A percentile compares a stretch with the other conserved stretches of the same genome.
Evolutionary conservation across 2,113 vertebrate species (phyloP).

Genomic region (Desmodus rotundus): DNA sequence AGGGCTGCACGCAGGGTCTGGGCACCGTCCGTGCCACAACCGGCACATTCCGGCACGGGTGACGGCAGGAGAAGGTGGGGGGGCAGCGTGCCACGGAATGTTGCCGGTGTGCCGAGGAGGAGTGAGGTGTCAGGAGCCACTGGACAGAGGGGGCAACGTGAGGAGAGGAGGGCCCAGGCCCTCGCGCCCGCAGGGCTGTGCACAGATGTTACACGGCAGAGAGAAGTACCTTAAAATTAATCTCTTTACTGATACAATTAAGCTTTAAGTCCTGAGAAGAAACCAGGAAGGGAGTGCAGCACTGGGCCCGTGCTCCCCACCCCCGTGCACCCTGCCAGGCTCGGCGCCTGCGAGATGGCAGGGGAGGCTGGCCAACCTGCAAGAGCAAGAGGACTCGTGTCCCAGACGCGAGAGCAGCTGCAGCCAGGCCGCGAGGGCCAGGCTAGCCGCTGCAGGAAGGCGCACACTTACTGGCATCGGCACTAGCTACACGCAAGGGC

Average conservation of each 20-base stretch:
- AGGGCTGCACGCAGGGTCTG: neutral
- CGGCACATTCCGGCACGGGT: constrained; percentile 16
- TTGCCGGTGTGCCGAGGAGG: constrained; percentile 42
- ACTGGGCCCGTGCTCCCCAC: neutral
- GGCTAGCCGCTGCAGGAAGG: constrained; percentile 1
- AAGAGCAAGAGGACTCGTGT: neutral
- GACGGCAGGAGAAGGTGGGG: neutral
- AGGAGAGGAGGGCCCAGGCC: neutral
- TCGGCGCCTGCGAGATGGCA: neutral
- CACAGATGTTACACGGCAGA: constrained; percentile 87
- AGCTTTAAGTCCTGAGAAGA: constrained; percentile 92
- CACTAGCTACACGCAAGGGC: neutral
- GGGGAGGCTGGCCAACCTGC: constrained; percentile 44
- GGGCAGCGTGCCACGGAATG: constrained; percentile 27
- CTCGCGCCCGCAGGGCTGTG: constrained; percentile 63
- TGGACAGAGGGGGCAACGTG: neutral
- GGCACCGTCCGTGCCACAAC: neutral
- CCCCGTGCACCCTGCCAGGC: neutral
- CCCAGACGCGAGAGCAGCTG: neutral
- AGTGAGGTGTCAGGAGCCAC: neutral
- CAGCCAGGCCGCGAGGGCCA: neutral
- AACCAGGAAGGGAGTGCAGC: constrained; percentile 76
- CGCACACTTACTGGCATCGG: neutral
- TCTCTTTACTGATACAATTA: constrained; percentile 87
- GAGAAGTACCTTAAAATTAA: constrained; percentile 87